A percentile compares a stretch with the other conserved stretches of the same genome.
These are phyloP conservation scores for Thripadectes ignobilis DNA, from an alignment of 2,797 vertebrate genomes.

Conservation along the genomic window DNA sequence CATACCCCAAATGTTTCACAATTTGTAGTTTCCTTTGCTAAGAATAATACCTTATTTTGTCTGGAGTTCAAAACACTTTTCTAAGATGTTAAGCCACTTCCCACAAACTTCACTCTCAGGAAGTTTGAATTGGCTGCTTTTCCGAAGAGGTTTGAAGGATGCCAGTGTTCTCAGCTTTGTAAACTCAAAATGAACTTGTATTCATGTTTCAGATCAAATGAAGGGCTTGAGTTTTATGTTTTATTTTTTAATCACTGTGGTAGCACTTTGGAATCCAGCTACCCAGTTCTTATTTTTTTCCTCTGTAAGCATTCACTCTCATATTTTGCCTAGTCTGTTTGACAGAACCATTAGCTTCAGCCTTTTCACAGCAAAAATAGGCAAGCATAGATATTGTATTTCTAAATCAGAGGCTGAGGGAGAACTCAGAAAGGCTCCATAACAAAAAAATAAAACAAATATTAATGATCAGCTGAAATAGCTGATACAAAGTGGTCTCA, in stretches of 20 bases:
- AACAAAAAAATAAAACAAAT: background rate
- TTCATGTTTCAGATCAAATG: slow-evolving; percentile 59
- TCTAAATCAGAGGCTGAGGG: background rate
- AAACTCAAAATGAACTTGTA: slow-evolving; percentile 58
- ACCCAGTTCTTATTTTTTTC: background rate
- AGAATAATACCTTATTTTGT: slow-evolving; percentile 49
- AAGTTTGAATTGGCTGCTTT: slow-evolving; percentile 66
- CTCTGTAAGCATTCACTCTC: background rate
- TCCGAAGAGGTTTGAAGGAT: slow-evolving; percentile 29
- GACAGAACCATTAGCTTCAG: background rate
- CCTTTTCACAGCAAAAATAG: background rate
- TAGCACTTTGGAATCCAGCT: slow-evolving; percentile 2
- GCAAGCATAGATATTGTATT: background rate
- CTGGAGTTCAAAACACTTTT: slow-evolving; percentile 36
- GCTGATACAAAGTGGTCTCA: background rate
- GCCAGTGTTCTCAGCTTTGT: slow-evolving; percentile 56
- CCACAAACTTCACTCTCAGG: slow-evolving; percentile 49
- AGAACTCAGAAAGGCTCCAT: background rate
- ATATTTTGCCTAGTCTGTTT: background rate
- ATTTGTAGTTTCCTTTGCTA: slow-evolving; percentile 11
- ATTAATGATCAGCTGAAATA: background rate
- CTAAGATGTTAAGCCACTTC: slow-evolving; percentile 42
- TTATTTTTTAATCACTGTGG: slow-evolving; percentile 31
- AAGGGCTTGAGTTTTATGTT: background rate
- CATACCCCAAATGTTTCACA: slow-evolving; percentile 9